A percentile compares a stretch with the other conserved stretches of the same genome.
Conservation (phyloP, 2,888 invertebrate genomes). For the Drosophila sordidapex region DNA sequence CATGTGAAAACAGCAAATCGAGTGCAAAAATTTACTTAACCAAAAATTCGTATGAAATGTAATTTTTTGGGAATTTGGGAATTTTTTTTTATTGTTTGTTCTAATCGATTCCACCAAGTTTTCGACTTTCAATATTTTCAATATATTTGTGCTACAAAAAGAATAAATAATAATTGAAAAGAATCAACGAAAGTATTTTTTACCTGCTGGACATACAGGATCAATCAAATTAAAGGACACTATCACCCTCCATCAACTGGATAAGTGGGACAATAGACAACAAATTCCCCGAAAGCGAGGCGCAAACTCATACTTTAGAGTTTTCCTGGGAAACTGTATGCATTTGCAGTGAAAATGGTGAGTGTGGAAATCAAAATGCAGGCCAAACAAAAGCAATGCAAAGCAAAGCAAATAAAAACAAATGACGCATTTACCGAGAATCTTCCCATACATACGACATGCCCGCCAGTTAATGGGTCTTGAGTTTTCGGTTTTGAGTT, state of each 20-base stretch:
- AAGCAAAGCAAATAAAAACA: constrained; percentile 18
- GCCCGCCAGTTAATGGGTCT: neutral
- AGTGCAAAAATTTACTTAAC: constrained; percentile 25
- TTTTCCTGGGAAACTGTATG: constrained; percentile 56
- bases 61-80: constrained; percentile 21
- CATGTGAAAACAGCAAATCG: constrained; percentile 28
- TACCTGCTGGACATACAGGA: constrained; percentile 43
- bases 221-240: constrained; percentile 32
- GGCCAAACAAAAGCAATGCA: constrained; percentile 11
- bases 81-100: neutral
- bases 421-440: constrained; percentile 42
- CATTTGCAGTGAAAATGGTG: constrained; percentile 56
- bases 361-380: constrained; percentile 40
- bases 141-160: neutral
- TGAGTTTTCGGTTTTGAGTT: constrained; percentile 7
- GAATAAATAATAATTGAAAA: neutral
- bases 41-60: neutral
- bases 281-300: constrained; percentile 9
- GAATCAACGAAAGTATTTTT: constrained; percentile 12
- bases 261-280: constrained; percentile 15
- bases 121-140: constrained; percentile 17
- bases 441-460: constrained; percentile 25
- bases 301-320: constrained; percentile 24
- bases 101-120: neutral
- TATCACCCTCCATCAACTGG: constrained; percentile 4